Percentiles rank a stretch among this genome's conserved stretches.
Conservation (phyloP, 2,888 invertebrate species). For the Athalia circularis region DNA sequence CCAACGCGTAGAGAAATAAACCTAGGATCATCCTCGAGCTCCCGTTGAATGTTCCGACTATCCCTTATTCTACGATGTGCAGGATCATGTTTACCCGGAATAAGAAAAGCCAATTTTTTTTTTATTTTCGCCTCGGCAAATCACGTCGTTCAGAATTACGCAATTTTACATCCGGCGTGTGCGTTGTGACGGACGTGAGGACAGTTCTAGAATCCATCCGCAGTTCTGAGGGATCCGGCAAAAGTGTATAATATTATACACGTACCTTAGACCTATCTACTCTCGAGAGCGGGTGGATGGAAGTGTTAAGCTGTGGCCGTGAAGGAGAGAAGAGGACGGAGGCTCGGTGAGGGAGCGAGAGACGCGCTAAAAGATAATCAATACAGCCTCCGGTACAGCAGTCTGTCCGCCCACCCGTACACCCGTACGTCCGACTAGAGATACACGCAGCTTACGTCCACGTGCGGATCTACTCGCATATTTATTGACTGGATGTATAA, state of each 20-base stretch:
- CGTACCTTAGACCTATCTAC: too few species aligned
- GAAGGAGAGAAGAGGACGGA: conserved; percentile 41
- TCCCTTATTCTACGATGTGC: too few species aligned
- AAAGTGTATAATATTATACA: conserved; percentile 36
- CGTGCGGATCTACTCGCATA: conserved; percentile 36
- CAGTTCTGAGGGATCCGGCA: neutral
- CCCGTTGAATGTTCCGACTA: too few species aligned
- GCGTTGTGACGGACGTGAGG: too few species aligned
- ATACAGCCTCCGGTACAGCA: conserved; percentile 56
- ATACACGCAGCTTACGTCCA: conserved; percentile 53
- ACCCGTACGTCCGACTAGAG: conserved; percentile 42
- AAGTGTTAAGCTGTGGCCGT: conserved; percentile 45
- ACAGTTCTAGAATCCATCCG: too few species aligned
- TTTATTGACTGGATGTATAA: neutral
- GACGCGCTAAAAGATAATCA: conserved; percentile 62
- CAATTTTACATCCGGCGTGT: too few species aligned
- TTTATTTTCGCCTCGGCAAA: too few species aligned
- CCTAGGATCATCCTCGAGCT: too few species aligned
- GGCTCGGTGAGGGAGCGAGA: conserved; percentile 49
- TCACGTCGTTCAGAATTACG: too few species aligned
- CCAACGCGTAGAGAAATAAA: neutral
- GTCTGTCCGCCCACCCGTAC: conserved; percentile 35
- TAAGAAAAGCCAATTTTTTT: too few species aligned
- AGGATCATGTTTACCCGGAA: too few species aligned
- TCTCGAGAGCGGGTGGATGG: conserved; percentile 47